Evolutionary conservation across 2,888 invertebrate species (phyloP), one percentile per base, ranked within the genome.

Genomic region (Graphium colonna): DNA sequence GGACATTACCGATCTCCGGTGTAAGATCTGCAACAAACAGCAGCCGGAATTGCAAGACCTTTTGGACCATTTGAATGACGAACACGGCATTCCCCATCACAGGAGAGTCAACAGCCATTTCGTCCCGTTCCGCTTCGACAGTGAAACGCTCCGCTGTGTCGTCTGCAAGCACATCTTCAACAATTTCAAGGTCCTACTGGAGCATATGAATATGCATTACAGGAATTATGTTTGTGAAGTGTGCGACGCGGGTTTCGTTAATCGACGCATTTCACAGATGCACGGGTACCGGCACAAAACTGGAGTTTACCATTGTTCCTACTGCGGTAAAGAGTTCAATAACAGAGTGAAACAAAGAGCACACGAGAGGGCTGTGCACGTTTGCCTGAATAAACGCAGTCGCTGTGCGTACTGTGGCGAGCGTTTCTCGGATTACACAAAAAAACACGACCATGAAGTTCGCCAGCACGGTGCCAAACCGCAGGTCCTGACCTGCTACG

Each of bases 301-400:
- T 2, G 84, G 83, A 0, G 61, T 59, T 0, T 77, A 74, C 40
- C 63, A 67, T 15, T 91, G 91, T 48, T 68, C 70, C 0, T 73
- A 67, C 41, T 91, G 91, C 54, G 62, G 76, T 0, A 90, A 90
- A 62, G 68, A 79, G 0, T 91, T 90, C 58, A 75, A 85, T 13
- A 88, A 82, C 0, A 71, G 75, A 28, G 70, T 81, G 18, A 83
- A 86, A 15, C 68, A 82, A 48, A 79, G 79, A 42, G 74, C 79
- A 0, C 91, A 91, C 38, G 80, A 82, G 52, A 72, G 79, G 33
- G 75, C 78, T 1, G 80, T 84, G 0, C 89, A 83, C 53, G 54
- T 73, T 0, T 64, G 65, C 0, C 46, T 61, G 1, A 73, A 72
- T 15, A 68, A 68, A n/a, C 62, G 73, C 13, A 70, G 73, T 12